Conservation (phyloP, 2,888 invertebrate genomes). For the Sinelater perroti region DNA sequence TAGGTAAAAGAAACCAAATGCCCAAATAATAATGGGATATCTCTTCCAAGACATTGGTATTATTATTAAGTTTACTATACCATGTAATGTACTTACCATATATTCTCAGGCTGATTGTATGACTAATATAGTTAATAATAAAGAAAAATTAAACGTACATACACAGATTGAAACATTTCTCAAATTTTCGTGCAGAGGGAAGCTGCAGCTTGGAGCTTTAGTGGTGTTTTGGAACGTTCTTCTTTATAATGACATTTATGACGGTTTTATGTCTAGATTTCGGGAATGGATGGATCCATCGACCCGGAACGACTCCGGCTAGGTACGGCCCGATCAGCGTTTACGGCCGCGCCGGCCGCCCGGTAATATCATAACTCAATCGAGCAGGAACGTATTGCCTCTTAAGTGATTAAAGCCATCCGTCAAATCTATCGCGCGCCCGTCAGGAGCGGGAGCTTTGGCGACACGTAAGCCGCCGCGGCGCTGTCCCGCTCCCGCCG, state of each 20-base stretch:
- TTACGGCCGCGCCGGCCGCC: slow-evolving; percentile 57
- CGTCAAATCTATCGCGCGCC: slow-evolving; percentile 57
- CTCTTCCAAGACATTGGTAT: too few species aligned
- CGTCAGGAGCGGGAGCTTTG: slow-evolving; percentile 41
- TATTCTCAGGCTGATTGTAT: too few species aligned
- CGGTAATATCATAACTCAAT: slow-evolving; percentile 61
- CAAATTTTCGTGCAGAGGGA: too few species aligned
- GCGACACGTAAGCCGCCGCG: slow-evolving; percentile 36
- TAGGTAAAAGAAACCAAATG: too few species aligned
- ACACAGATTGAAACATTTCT: too few species aligned
- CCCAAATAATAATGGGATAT: too few species aligned
- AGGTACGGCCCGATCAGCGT: slow-evolving; percentile 60
- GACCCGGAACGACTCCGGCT: slow-evolving; percentile 39
- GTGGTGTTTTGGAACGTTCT: too few species aligned
- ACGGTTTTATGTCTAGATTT: slow-evolving; percentile 47
- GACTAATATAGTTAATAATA: too few species aligned
- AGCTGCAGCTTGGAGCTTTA: too few species aligned
- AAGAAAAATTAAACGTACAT: too few species aligned
- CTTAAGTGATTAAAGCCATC: slow-evolving; percentile 62
- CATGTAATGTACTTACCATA: too few species aligned
- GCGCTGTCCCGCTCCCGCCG: slow-evolving; percentile 22
- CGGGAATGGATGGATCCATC: slow-evolving; percentile 54
- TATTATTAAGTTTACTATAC: too few species aligned
- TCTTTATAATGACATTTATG: slow-evolving; percentile 59
- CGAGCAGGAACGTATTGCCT: slow-evolving; percentile 57